Conservation (phyloP, 37 sponge, comb jelly and placozoan species). For the Oscarella lobularis region DNA sequence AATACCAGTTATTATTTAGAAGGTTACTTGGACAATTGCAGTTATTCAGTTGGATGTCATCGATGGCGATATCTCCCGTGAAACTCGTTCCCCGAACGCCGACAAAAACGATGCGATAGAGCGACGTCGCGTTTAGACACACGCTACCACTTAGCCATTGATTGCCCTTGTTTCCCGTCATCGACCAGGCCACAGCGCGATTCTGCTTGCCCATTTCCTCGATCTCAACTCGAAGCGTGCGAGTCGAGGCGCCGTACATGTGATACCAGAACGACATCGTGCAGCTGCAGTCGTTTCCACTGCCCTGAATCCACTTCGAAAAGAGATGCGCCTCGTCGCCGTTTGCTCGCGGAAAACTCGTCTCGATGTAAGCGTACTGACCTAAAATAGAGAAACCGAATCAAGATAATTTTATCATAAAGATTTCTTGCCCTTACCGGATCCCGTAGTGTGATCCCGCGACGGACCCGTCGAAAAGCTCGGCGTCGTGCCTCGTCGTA, state of each 20-base stretch:
- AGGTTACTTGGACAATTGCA: background rate
- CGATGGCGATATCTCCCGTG: constrained; percentile 31
- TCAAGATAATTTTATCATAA: background rate
- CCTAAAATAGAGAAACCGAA: background rate
- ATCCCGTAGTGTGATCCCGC: too few relatives aligned
- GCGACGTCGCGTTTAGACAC: too few relatives aligned
- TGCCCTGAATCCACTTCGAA: background rate
- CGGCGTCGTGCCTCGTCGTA: too few relatives aligned
- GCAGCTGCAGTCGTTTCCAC: constrained; percentile 14
- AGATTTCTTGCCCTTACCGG: too few relatives aligned
- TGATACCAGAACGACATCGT: constrained; percentile 20
- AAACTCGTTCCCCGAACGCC: constrained; percentile 14
- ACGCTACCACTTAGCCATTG: too few relatives aligned
- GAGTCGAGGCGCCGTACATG: constrained; percentile 20
- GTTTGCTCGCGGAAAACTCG: background rate
- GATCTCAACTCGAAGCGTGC: constrained; percentile 21
- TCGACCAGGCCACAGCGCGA: too few relatives aligned
- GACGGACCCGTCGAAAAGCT: too few relatives aligned
- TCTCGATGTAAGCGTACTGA: background rate
- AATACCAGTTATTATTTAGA: too few relatives aligned
- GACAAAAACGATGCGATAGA: constrained; percentile 23
- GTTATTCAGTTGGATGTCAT: constrained; percentile 14
- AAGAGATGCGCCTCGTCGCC: background rate
- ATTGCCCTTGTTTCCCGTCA: too few relatives aligned
- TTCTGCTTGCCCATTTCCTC: too few relatives aligned